phyloP scores from a whole-genome alignment of 2,113 vertebrate species.

The Hiodon alosoides region DNA sequence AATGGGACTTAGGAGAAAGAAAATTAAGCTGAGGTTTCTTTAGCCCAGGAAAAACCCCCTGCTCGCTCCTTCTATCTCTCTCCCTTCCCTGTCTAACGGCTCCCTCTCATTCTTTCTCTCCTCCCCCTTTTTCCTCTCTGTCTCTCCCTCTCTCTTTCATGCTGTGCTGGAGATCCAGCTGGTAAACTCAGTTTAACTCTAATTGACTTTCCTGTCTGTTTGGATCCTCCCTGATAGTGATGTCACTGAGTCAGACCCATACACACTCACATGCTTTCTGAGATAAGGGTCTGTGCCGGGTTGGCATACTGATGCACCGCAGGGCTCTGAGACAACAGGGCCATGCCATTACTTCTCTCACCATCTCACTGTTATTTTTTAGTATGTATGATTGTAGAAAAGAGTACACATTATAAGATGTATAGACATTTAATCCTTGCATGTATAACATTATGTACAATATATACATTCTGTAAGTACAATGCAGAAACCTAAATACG shows the following conservation, averaged over 20 bases:
- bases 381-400: neutral
- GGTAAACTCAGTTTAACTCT: constrained; percentile 61
- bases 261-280: constrained; percentile 22
- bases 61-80: constrained; percentile 50
- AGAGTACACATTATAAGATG: neutral
- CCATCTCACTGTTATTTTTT: neutral
- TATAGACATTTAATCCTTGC: neutral
- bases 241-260: constrained; percentile 51
- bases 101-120: constrained; percentile 43
- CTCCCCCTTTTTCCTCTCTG: constrained; percentile 31
- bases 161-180: constrained; percentile 47
- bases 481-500: neutral
- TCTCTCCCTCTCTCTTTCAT: constrained; percentile 37
- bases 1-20: neutral
- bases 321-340: constrained; percentile 20
- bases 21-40: constrained; percentile 23
- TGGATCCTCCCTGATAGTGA: constrained; percentile 56
- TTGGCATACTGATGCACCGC: constrained; percentile 19
- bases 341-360: no score
- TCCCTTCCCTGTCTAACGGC: constrained; percentile 44
- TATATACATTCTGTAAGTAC: neutral
- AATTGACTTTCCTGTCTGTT: constrained; percentile 65
- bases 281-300: constrained; percentile 38
- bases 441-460: no score
- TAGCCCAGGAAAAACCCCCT: constrained; percentile 33